Evolutionary conservation across 2,888 invertebrate genomes (phyloP).

Genomic region (Nomada lathburiana): DNA sequence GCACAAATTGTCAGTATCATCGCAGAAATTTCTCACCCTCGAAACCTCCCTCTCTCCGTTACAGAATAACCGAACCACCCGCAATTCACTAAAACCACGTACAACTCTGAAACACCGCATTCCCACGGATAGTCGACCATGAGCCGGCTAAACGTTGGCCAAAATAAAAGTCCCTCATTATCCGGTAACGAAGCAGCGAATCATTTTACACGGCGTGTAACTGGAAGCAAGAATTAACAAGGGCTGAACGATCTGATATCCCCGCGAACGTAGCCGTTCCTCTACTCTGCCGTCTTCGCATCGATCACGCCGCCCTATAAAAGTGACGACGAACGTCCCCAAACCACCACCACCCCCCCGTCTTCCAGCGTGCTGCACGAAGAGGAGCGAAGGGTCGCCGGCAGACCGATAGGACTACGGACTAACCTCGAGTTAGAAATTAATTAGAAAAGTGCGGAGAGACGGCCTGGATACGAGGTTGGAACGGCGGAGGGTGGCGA

Average conservation of each 20-base stretch:
- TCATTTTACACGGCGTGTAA: slow-evolving; percentile 36
- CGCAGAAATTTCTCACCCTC: too few relatives aligned
- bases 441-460: slow-evolving; percentile 82
- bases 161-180: slow-evolving; percentile 17
- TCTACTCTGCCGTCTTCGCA: slow-evolving; percentile 55
- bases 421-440: slow-evolving; percentile 80
- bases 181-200: slow-evolving; percentile 26
- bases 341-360: slow-evolving; percentile 22
- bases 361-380: slow-evolving; percentile 32
- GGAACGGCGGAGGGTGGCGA: slow-evolving; percentile 34
- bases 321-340: slow-evolving; percentile 67
- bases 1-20: too few relatives aligned
- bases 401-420: slow-evolving; percentile 60
- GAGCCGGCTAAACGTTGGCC: neutral
- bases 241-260: slow-evolving; percentile 28
- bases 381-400: slow-evolving; percentile 46
- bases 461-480: slow-evolving; percentile 51
- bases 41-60: too few relatives aligned
- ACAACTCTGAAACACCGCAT: too few relatives aligned
- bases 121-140: neutral
- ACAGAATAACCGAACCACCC: too few relatives aligned
- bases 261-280: slow-evolving; percentile 26
- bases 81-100: too few relatives aligned
- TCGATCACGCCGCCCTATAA: slow-evolving; percentile 71
- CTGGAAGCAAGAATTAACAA: slow-evolving; percentile 46